A percentile compares a stretch with the other conserved stretches of the same genome.
These are phyloP conservation scores for Ellobium chinense DNA, from an alignment of 2,888 invertebrate species.

Conservation along the genomic window DNA sequence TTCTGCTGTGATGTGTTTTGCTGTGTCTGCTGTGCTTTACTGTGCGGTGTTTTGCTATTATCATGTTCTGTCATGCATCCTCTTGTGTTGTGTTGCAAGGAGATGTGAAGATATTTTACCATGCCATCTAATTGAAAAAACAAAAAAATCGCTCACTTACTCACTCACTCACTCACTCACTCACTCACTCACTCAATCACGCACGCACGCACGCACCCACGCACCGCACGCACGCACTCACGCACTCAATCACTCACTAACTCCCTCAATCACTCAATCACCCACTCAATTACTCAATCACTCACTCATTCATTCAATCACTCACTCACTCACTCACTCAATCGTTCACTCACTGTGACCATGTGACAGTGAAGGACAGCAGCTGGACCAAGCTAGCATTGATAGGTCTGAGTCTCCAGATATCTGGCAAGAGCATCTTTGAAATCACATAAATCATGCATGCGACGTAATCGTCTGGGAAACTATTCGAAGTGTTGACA, in stretches of 20 bases:
- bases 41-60: no score
- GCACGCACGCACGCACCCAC: slow-evolving; percentile 18
- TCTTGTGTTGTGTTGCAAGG: no score
- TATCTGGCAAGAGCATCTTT: no score
- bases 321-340: neutral
- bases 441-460: no score
- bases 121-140: neutral
- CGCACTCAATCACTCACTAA: slow-evolving; percentile 19
- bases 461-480: no score
- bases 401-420: no score
- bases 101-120: no score
- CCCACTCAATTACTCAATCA: neutral
- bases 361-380: no score
- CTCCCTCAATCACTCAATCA: slow-evolving; percentile 14
- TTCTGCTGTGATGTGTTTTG: neutral
- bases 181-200: slow-evolving; percentile 19
- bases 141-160: neutral
- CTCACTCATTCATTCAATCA: neutral
- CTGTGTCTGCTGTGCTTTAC: neutral
- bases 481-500: no score
- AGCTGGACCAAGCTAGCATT: no score
- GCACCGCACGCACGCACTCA: slow-evolving; percentile 16
- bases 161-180: slow-evolving; percentile 12
- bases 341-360: neutral
- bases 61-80: no score